Base-by-base conservation (phyloP, 1,140 invertebrate genomes). In the Phenacoccus solenopsis region DNA sequence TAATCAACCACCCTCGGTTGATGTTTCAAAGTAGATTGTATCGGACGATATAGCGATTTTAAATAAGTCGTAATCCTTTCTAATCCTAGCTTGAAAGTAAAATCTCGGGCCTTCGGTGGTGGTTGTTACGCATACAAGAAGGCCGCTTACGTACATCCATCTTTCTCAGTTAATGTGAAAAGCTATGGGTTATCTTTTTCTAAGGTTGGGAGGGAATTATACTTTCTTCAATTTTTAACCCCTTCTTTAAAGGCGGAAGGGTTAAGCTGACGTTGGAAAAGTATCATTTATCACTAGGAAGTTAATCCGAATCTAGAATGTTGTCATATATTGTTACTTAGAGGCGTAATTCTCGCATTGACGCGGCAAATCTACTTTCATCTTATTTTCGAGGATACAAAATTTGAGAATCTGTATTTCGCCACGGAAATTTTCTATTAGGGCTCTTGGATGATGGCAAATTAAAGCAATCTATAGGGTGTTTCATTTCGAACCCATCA, bases 281-380 rank as follows among this genome's bases (percentile, higher is more conserved):
- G 59, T 64, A 64, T 64, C 59, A 64, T 64, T 64, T 64, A 64
- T 64, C 59, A 64, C 25, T 22, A 27, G 59, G 25, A 64, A 64
- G 59, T 64, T 64, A 64, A 64, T 64, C 59, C 59, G 25, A 64
- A 64, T 64, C 59, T 20, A 27, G 59, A 64, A 64, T 64, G 59
- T 64, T 64, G 59, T 64, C 59, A 64, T 64, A 64, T 64, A 64
- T 64, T 22, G 59, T 64, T 64, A 64, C 59, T 64, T 64, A 64
- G n/a, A 24, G 59, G 59, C 59, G 59, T 64, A 64, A 64, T 64
- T 64, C 59, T 16, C 22, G 25, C 59, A 64, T 64, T 64, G 59
- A 20, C 59, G 25, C 20, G 20, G 20, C 22, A 64, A 64, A 64
- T 64, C 59, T 22, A 64, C 59, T 64, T 64, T 24, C 25, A 64